Evolutionary conservation across 2,888 invertebrate genomes (phyloP).

Genomic region (Iselma pallidipennis): DNA sequence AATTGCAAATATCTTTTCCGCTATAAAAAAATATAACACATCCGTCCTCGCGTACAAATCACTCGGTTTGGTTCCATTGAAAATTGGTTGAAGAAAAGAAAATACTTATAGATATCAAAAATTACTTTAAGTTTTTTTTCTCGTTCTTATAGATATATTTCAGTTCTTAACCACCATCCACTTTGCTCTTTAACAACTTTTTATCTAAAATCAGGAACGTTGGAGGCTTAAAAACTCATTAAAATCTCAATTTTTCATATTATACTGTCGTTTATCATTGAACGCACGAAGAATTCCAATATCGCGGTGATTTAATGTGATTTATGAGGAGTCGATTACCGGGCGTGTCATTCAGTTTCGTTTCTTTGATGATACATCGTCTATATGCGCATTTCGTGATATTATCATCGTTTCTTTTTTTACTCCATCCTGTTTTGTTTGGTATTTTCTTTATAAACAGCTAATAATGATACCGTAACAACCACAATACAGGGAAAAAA

Average conservation of each 20-base stretch:
- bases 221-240: slow-evolving; percentile 49
- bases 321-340: slow-evolving; percentile 47
- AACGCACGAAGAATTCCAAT: slow-evolving; percentile 50
- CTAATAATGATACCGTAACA: no score
- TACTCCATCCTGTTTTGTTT: no score
- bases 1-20: no score
- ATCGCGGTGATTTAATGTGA: slow-evolving; percentile 49
- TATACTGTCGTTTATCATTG: slow-evolving; percentile 51
- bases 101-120: no score
- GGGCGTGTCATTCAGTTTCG: slow-evolving; percentile 38
- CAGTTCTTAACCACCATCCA: not conserved
- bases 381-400: not conserved
- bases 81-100: no score
- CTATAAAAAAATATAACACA: no score
- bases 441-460: not conserved
- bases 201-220: slow-evolving; percentile 25
- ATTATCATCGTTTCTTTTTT: no score
- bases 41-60: no score
- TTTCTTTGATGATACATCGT: slow-evolving; percentile 21
- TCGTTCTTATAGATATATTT: no score
- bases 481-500: no score
- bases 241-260: slow-evolving; percentile 54
- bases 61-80: no score
- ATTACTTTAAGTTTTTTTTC: no score
- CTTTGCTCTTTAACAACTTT: slow-evolving; percentile 16